phyloP scores from a whole-genome alignment of 2,797 vertebrate genomes.

The Bucorvus abyssinicus region DNA sequence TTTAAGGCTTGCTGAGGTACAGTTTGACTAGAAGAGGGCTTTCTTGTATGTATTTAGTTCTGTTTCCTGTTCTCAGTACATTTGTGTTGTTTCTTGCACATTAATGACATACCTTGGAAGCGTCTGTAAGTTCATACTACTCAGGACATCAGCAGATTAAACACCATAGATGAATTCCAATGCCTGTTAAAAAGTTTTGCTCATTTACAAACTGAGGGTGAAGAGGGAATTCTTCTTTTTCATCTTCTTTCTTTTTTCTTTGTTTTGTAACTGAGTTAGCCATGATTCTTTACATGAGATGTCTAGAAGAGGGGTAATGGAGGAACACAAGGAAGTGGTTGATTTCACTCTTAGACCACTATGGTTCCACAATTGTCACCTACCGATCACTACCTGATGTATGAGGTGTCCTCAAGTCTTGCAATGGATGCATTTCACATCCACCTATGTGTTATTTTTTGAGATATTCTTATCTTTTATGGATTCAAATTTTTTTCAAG shows the following conservation, averaged over 20 bases:
- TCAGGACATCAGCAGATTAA: fast-evolving
- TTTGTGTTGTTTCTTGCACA: neutral
- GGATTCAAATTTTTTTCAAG: neutral
- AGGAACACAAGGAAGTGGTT: neutral
- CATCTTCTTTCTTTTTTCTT: neutral
- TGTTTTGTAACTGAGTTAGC: neutral
- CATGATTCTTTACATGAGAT: neutral
- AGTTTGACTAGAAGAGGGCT: neutral
- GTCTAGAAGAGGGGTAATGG: neutral
- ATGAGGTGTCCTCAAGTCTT: neutral
- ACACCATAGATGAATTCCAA: neutral
- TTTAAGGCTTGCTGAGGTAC: neutral
- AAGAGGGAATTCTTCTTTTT: neutral
- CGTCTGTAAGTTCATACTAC: neutral
- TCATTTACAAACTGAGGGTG: neutral
- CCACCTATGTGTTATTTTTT: neutral
- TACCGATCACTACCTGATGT: fast-evolving
- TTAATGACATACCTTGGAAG: neutral
- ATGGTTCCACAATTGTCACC: neutral
- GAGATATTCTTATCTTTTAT: neutral
- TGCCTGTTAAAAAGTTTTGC: neutral
- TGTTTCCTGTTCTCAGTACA: neutral
- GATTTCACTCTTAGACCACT: neutral
- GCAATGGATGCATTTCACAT: neutral
- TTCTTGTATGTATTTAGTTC: neutral